phyloP scores from a whole-genome alignment of 1,140 invertebrate species.

The Popillia japonica region DNA sequence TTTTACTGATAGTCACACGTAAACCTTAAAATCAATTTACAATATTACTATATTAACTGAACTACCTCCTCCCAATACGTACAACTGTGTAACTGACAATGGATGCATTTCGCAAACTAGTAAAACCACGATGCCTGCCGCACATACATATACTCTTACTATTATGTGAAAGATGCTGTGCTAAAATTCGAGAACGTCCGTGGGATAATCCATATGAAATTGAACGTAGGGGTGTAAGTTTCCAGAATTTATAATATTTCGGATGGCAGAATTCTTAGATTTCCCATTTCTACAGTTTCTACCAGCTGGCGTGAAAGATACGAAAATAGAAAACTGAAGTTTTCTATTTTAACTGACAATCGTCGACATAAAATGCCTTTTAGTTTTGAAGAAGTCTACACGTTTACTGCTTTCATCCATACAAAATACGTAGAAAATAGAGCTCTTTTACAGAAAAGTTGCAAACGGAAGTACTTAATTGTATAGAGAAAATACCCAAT shows the following conservation, averaged over 20 bases:
- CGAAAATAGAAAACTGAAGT: constrained; percentile 31
- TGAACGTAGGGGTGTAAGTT: constrained; percentile 1
- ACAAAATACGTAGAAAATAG: background rate
- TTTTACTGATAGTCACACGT: background rate
- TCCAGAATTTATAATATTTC: constrained; percentile 33
- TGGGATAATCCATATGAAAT: constrained; percentile 21
- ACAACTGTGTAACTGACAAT: background rate
- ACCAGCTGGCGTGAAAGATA: constrained; percentile 13
- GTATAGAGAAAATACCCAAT: no score
- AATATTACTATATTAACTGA: constrained; percentile 15
- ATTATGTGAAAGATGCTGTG: constrained; percentile 27
- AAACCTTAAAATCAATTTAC: background rate
- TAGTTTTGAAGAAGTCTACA: constrained; percentile 13
- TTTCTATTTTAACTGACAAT: constrained; percentile 37
- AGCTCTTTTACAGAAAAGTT: background rate
- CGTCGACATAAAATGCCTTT: constrained; percentile 31
- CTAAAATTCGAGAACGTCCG: constrained; percentile 24
- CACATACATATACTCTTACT: background rate
- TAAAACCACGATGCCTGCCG: background rate
- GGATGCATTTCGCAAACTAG: constrained; percentile 25
- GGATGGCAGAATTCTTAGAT: constrained; percentile 13
- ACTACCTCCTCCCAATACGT: background rate
- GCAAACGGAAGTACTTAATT: no score
- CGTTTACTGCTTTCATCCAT: background rate
- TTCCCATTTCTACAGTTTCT: constrained; percentile 27